Conservation (phyloP, 2,888 invertebrate genomes). For the Sesia apiformis region DNA sequence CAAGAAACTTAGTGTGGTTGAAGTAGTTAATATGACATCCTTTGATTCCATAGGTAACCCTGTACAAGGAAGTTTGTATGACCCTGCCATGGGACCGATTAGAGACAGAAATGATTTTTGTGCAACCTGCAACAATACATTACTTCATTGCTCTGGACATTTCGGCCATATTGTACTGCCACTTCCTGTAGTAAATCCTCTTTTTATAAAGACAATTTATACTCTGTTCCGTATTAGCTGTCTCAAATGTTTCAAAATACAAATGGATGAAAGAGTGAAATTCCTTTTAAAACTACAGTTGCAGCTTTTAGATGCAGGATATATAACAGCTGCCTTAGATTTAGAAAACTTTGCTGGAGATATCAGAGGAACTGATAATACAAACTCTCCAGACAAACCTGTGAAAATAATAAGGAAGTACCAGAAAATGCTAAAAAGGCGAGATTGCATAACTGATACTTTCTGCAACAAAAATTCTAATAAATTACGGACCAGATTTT, state of each 20-base stretch:
- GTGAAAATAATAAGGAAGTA: constrained; percentile 56
- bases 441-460: constrained; percentile 34
- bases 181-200: constrained; percentile 91
- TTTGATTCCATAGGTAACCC: constrained; percentile 91
- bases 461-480: constrained; percentile 68
- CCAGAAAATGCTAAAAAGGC: constrained; percentile 39
- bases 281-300: constrained; percentile 79
- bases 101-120: constrained; percentile 82
- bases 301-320: constrained; percentile 82
- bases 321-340: constrained; percentile 81
- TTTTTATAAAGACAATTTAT: constrained; percentile 85
- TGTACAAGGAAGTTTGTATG: constrained; percentile 91
- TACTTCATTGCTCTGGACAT: constrained; percentile 89
- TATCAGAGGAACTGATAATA: constrained; percentile 33
- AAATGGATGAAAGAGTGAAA: constrained; percentile 70
- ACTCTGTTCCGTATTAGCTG: constrained; percentile 81
- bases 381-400: constrained; percentile 48
- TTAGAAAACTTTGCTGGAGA: constrained; percentile 64
- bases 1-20: constrained; percentile 84
- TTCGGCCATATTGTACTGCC: constrained; percentile 95
- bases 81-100: constrained; percentile 83
- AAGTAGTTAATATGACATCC: constrained; percentile 84
- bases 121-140: constrained; percentile 82
- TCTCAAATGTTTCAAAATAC: constrained; percentile 79
- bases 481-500: constrained; percentile 53